phyloP scores from a whole-genome alignment of 2,113 vertebrate species.

The Thermophis baileyi region DNA sequence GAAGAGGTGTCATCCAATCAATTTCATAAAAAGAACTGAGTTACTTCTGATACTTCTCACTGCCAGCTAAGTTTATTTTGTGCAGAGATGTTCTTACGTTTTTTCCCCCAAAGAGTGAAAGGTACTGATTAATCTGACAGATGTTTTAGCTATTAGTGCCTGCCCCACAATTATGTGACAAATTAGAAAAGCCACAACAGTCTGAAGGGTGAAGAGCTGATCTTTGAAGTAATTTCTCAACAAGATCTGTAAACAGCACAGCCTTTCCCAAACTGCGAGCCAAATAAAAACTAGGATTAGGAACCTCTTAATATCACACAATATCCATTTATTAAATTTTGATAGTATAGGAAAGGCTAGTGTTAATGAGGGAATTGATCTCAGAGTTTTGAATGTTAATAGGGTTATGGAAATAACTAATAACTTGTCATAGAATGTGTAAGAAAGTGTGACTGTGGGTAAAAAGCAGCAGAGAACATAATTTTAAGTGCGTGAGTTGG shows the following conservation, averaged over 20 bases:
- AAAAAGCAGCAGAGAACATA: background rate
- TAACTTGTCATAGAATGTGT: background rate
- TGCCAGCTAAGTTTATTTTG: conserved; percentile 16
- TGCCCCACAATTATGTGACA: conserved; percentile 47
- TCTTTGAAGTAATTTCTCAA: conserved; percentile 35
- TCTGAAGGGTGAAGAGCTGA: conserved; percentile 31
- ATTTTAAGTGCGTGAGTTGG: background rate
- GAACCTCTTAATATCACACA: background rate
- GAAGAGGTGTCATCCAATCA: background rate
- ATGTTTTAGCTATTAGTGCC: conserved; percentile 30
- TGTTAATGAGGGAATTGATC: background rate
- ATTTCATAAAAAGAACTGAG: background rate
- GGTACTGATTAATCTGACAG: conserved; percentile 23
- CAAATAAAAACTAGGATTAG: conserved; percentile 1
- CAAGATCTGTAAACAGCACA: conserved; percentile 8
- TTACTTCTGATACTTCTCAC: background rate
- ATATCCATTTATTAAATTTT: background rate
- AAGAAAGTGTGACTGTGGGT: background rate
- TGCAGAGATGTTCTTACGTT: background rate
- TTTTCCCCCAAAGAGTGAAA: background rate
- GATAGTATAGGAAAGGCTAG: background rate
- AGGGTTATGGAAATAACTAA: background rate
- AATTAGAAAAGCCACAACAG: conserved; percentile 43
- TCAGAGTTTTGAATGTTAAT: background rate
- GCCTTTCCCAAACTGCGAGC: conserved; percentile 12